These are phyloP conservation scores for Solenopsis invicta DNA, from an alignment of 1,140 invertebrate genomes.

Conservation along the genomic window DNA sequence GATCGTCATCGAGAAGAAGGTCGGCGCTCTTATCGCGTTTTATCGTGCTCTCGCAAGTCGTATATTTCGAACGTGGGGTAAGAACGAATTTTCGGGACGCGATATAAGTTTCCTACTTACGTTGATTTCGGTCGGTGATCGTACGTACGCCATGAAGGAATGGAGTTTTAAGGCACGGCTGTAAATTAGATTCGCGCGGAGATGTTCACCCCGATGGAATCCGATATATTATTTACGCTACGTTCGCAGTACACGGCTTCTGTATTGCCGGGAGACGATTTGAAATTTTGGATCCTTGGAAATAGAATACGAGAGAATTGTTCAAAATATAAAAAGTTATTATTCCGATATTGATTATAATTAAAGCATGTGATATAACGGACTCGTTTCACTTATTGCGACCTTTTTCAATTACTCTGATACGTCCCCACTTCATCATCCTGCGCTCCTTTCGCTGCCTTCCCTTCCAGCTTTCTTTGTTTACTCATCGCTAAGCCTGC, in stretches of 20 bases:
- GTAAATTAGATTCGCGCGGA: neutral
- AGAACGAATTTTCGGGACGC: constrained; percentile 5
- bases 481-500: constrained; percentile 75
- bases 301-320: constrained; percentile 48
- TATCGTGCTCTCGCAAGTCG: constrained; percentile 57
- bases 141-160: neutral
- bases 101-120: neutral
- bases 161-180: neutral
- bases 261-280: constrained; percentile 32
- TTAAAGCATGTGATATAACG: constrained; percentile 55
- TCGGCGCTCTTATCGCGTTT: constrained; percentile 64
- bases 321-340: constrained; percentile 45
- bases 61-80: constrained; percentile 55
- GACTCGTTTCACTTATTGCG: constrained; percentile 55
- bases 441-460: constrained; percentile 7
- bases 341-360: constrained; percentile 41
- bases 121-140: neutral
- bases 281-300: constrained; percentile 4
- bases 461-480: constrained; percentile 65
- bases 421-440: constrained; percentile 15
- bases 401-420: constrained; percentile 60
- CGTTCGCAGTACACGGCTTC: constrained; percentile 46
- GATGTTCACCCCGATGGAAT: neutral
- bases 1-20: constrained; percentile 65
- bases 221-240: constrained; percentile 45